Evolutionary conservation across 2,888 invertebrate species (phyloP).

Genomic region (Agrotis exclamationis): DNA sequence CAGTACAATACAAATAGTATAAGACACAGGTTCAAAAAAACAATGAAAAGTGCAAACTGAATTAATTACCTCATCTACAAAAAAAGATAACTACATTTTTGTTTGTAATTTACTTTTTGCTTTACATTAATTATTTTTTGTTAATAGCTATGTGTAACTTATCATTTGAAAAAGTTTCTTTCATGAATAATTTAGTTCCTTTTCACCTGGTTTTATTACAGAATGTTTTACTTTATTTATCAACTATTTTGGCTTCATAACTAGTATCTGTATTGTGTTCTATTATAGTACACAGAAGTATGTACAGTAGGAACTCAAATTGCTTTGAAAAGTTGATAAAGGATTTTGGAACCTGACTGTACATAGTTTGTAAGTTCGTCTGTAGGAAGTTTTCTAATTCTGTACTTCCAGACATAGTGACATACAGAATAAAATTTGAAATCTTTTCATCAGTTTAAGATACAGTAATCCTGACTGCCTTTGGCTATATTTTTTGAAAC

Average conservation of each 20-base stretch:
- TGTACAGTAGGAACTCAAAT: no score
- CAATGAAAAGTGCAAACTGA: not conserved
- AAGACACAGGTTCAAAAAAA: conserved; percentile 12
- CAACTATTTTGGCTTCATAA: not conserved
- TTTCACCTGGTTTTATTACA: not conserved
- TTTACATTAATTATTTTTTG: no score
- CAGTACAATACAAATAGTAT: not conserved
- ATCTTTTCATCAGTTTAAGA: no score
- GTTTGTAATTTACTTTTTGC: no score
- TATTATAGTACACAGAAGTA: not conserved
- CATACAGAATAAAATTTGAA: no score
- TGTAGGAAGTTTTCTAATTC: no score
- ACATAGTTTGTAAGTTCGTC: no score
- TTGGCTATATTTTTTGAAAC: no score
- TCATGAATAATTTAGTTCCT: not conserved
- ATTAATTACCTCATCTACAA: not conserved
- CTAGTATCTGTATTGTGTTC: not conserved
- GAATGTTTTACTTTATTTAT: not conserved
- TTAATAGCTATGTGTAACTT: not conserved
- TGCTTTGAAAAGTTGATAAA: no score
- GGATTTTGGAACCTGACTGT: no score
- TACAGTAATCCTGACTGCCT: no score
- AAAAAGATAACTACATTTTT: not conserved
- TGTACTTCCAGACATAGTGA: no score
- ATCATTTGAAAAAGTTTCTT: not conserved